These are phyloP conservation scores for Bruchidius siliquastri DNA, from an alignment of 2,888 invertebrate genomes.

Conservation along the genomic window DNA sequence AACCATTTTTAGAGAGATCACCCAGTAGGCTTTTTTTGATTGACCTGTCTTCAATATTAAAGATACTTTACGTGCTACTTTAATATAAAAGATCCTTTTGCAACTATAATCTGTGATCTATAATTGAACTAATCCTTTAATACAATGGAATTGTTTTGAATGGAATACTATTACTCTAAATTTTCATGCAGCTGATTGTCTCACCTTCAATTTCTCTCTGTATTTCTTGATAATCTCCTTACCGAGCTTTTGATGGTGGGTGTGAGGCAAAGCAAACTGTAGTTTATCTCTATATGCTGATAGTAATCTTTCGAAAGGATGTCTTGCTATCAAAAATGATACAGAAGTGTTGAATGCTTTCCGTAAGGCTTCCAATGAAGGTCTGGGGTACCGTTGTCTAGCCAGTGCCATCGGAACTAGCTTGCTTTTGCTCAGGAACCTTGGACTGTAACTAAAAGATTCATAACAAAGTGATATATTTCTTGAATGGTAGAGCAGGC, in stretches of 20 bases:
- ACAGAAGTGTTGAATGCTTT: conserved; percentile 67
- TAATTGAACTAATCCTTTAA: no score
- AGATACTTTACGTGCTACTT: no score
- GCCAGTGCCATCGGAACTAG: conserved; percentile 74
- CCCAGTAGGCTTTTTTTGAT: no score
- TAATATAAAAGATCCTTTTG: no score
- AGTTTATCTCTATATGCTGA: conserved; percentile 84
- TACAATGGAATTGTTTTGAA: no score
- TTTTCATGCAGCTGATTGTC: background rate
- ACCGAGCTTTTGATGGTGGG: conserved; percentile 76
- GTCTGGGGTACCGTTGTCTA: conserved; percentile 73
- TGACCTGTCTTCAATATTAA: no score
- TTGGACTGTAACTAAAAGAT: conserved; percentile 60
- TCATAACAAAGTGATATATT: conserved; percentile 3
- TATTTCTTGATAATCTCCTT: conserved; percentile 72
- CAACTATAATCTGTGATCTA: no score
- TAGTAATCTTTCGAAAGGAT: conserved; percentile 74
- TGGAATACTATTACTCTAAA: background rate
- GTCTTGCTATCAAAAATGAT: conserved; percentile 76
- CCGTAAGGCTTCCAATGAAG: conserved; percentile 64
- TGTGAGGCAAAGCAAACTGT: conserved; percentile 75
- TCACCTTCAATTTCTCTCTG: conserved; percentile 43
- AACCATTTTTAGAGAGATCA: no score
- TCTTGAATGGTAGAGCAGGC: background rate
- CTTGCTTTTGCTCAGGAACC: conserved; percentile 71